Percentiles rank a stretch among this genome's conserved stretches.
Evolutionary conservation across 2,888 invertebrate genomes (phyloP).

Genomic region (Watsonalla cultraria): DNA sequence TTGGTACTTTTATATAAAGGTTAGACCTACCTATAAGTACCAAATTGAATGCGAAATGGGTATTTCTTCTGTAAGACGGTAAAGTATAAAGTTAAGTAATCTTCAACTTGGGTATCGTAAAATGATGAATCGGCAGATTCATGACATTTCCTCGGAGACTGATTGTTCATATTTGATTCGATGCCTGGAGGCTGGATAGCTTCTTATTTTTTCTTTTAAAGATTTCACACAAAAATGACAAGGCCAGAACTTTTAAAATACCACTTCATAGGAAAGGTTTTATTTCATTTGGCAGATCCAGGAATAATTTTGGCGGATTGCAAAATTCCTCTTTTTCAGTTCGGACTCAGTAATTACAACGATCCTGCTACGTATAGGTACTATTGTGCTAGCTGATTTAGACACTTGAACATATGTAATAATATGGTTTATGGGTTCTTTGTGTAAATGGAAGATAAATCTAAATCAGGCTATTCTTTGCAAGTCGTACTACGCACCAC

Average conservation of each 20-base stretch:
- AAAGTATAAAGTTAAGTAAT: neutral
- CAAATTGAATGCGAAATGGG: no score
- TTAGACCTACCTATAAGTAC: no score
- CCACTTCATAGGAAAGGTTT: slow-evolving; percentile 17
- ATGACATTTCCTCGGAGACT: neutral
- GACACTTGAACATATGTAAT: slow-evolving; percentile 9
- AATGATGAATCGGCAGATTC: neutral
- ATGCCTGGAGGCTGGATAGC: slow-evolving; percentile 1
- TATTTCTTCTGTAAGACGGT: no score
- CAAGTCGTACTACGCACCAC: slow-evolving; percentile 47
- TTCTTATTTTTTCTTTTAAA: slow-evolving; percentile 14
- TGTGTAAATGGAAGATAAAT: neutral
- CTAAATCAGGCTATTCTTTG: slow-evolving; percentile 21
- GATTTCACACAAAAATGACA: slow-evolving; percentile 13
- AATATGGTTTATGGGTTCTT: neutral
- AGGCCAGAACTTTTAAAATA: slow-evolving; percentile 19
- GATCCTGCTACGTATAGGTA: neutral
- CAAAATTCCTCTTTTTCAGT: neutral
- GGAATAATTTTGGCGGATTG: slow-evolving; percentile 20
- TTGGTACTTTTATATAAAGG: no score
- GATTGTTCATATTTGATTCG: slow-evolving; percentile 2
- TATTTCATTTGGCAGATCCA: slow-evolving; percentile 23
- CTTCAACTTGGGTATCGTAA: neutral
- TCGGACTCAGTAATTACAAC: neutral
- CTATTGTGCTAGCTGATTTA: slow-evolving; percentile 9